Base-by-base conservation (phyloP, 2,888 invertebrate genomes). In the Agrotis exclamationis region DNA sequence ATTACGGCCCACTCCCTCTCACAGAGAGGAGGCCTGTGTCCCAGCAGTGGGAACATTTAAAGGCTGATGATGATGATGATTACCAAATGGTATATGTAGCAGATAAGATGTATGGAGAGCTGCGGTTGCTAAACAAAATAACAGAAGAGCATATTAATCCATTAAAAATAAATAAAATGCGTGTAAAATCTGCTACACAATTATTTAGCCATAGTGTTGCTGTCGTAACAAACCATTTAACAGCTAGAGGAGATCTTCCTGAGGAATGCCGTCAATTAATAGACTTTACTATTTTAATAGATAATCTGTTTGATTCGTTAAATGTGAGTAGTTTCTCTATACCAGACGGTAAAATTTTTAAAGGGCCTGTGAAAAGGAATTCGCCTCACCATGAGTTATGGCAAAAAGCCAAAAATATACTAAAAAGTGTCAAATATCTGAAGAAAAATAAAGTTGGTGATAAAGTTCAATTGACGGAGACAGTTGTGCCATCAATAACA, bases 141-240 rank as follows among this genome's bases (percentile, higher is more conserved):
- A 58, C 58, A 54, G 54, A 54, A 54, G 54, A 60, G 60, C 60
- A 28, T 60, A 24, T 63, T 13, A 53, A 53, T 24, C 47, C 56
- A 22, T n/a, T n/a, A 14, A 65, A 48, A 56, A 65, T 33, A 13
- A 56, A 65, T 57, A 58, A 65, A 57, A 57, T 39, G 65, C 18
- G 65, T 13, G 65, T 65, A 11, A 65, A 65, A 48, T 48, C 33
- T 7, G 65, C 65, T 11, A 57, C 47, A 50, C 62, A 62, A 62
- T 33, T 62, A 39, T 62, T 50, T 18, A 50, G 60, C 9, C 60
- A 58, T 45, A 63, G 51, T 51, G 63, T 63, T 39, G 51, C 51
- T 51, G 63, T 51, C 18, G 51, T 51, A 22, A 63, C 63, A 13
- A 18, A 63, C 7, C 63, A 63, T 51, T 63, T 63, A 44, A 51